Conservation (phyloP, 2,797 vertebrate species). For the Peromyscus aztecus region DNA sequence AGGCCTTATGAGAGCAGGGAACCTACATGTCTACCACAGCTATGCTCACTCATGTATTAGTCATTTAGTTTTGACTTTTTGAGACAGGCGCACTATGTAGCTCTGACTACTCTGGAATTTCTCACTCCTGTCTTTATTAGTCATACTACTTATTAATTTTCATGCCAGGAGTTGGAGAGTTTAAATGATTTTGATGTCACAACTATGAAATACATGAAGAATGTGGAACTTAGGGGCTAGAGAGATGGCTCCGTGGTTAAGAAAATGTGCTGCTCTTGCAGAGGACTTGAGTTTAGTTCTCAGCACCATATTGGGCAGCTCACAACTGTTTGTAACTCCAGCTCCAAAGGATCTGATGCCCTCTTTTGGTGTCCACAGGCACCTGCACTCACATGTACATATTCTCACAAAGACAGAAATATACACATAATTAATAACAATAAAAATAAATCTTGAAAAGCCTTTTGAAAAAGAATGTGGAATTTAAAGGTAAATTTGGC, state of each 20-base stretch:
- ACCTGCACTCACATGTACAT: neutral
- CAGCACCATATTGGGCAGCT: neutral
- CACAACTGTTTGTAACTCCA: neutral
- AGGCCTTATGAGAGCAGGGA: neutral
- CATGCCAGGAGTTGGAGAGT: neutral
- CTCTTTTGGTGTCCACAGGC: neutral
- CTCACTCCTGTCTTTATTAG: neutral
- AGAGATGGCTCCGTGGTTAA: neutral
- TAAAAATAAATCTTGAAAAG: neutral
- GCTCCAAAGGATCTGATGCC: neutral
- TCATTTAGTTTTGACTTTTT: neutral
- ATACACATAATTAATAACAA: neutral
- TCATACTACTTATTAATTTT: neutral
- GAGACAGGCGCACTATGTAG: neutral
- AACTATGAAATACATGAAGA: neutral
- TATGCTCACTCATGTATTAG: neutral
- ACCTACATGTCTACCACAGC: neutral
- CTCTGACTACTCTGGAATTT: neutral
- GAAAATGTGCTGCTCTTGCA: neutral
- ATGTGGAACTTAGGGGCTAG: neutral
- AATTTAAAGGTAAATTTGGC: slow-evolving; percentile 2
- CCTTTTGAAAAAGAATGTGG: neutral
- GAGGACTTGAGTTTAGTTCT: neutral
- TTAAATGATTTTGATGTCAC: slow-evolving; percentile 20
- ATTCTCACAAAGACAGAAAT: neutral